Conservation (phyloP, 2,888 invertebrate species). For the Coremacera marginata region DNA sequence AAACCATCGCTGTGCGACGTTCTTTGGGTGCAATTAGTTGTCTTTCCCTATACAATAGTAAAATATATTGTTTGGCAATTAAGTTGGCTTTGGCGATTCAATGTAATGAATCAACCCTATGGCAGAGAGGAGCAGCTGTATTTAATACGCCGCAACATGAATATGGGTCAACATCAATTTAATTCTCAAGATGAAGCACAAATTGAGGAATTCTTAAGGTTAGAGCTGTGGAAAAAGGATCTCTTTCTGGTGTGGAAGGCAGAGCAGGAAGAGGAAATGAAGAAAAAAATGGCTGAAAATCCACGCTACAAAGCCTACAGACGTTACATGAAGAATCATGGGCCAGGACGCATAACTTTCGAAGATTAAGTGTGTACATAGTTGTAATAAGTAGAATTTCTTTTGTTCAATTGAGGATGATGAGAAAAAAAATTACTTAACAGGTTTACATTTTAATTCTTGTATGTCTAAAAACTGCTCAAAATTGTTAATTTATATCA, state of each 20-base stretch:
- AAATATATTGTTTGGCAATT: conserved; percentile 81
- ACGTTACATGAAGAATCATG: conserved; percentile 91
- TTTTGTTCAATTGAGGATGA: neutral
- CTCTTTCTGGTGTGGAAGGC: conserved; percentile 85
- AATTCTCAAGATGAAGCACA: conserved; percentile 81
- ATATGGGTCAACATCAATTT: conserved; percentile 79
- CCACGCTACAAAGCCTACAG: conserved; percentile 90
- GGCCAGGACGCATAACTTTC: conserved; percentile 91
- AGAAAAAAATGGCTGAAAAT: conserved; percentile 87
- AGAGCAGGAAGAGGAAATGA: conserved; percentile 86
- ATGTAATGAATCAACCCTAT: conserved; percentile 80
- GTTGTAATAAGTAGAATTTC: neutral
- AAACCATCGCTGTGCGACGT: conserved; percentile 84
- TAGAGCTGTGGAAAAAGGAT: conserved; percentile 86
- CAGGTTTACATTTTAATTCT: no score
- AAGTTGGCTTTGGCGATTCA: conserved; percentile 86
- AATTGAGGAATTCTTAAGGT: conserved; percentile 78
- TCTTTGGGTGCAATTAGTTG: conserved; percentile 85
- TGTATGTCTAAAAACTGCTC: no score
- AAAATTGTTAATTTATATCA: neutral
- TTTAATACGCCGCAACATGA: conserved; percentile 84
- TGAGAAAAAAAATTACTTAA: no score
- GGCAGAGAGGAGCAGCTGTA: conserved; percentile 87
- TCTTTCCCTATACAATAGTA: conserved; percentile 81
- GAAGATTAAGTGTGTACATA: conserved; percentile 74